phyloP scores from a whole-genome alignment of 2,888 invertebrate genomes.

The Hipparchia semele region DNA sequence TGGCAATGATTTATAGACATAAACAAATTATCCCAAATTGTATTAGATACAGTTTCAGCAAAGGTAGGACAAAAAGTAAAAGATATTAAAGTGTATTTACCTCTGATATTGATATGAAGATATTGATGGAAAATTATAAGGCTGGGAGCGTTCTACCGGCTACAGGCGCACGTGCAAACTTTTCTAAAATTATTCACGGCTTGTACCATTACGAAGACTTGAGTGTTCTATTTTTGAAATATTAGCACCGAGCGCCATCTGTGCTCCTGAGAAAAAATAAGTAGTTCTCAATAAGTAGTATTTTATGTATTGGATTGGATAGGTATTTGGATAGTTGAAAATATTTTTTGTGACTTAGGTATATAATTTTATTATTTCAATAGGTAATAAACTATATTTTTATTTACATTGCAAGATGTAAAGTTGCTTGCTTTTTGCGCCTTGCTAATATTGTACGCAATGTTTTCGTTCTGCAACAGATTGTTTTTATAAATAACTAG shows the following conservation, averaged over 20 bases:
- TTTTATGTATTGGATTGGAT: background rate
- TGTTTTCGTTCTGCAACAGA: background rate
- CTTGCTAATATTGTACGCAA: constrained; percentile 10
- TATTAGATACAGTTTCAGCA: background rate
- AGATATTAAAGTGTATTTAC: background rate
- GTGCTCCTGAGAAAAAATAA: constrained; percentile 19
- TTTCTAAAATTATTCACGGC: constrained; percentile 57
- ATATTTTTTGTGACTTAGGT: background rate
- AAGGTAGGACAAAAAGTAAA: background rate
- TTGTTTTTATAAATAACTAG: background rate
- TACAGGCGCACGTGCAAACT: constrained; percentile 45
- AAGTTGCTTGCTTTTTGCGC: background rate
- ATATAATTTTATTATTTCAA: background rate
- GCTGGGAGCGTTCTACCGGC: constrained; percentile 34
- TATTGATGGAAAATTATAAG: constrained; percentile 18
- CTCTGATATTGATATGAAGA: constrained; percentile 32
- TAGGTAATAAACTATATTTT: no score
- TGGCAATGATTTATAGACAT: no score
- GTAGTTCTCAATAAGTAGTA: background rate
- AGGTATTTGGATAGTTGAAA: background rate
- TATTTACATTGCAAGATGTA: no score
- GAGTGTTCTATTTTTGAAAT: constrained; percentile 47
- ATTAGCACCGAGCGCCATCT: constrained; percentile 42
- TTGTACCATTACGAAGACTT: constrained; percentile 36
- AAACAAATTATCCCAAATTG: no score